Evolutionary conservation across 2,113 vertebrate species (phyloP), one percentile per base, ranked within the genome.

Genomic region (Xenopus tropicalis): DNA sequence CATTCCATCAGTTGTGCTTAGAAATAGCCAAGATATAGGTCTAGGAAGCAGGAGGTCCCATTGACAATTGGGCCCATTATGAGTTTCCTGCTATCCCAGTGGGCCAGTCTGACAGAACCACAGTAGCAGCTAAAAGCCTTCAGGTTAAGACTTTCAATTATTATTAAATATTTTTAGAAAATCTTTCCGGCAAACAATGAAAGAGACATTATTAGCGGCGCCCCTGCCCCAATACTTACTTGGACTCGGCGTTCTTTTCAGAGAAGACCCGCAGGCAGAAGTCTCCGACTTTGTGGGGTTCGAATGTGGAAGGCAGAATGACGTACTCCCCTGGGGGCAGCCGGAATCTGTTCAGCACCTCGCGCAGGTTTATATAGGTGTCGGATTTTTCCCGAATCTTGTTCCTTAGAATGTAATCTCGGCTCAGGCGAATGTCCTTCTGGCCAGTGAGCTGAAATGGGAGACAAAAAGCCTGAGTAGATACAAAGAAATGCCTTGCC

Each of bases 181-280:
- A 37, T n/a, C n/a, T n/a, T n/a, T n/a, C n/a, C n/a, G n/a, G 29
- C 7, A 4, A 7, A 29, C 25, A 29, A 9, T 37, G 6, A 8
- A 9, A 1, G 29, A 37, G 29, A 37, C 10, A 37, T 37, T 37
- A 37, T 7, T 5, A 5, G 29, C 2, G 6, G 29, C 2, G 29
- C 10, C 10, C 29, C 29, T 37, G 46, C 4, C 13, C 46, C 11
- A 14, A 12, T 12, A 83, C 87, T 56, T 88, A 98, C 95, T 80
- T 58, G 52, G 93, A 93, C 72, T 94, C 87, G 0, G 87, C 85
- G 9, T 93, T 92, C 83, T 95, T 98, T 80, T 98, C 97, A 0
- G 95, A 96, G 80, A 98, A 98, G 62, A 98, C 88, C 0, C 96
- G 88, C 68, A 98, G 86, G 64, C 95, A 98, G 90, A 98, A 98